Evolutionary conservation across 2,797 vertebrate species (phyloP), one percentile per base, ranked within the genome.

Genomic region (Onychomys torridus): DNA sequence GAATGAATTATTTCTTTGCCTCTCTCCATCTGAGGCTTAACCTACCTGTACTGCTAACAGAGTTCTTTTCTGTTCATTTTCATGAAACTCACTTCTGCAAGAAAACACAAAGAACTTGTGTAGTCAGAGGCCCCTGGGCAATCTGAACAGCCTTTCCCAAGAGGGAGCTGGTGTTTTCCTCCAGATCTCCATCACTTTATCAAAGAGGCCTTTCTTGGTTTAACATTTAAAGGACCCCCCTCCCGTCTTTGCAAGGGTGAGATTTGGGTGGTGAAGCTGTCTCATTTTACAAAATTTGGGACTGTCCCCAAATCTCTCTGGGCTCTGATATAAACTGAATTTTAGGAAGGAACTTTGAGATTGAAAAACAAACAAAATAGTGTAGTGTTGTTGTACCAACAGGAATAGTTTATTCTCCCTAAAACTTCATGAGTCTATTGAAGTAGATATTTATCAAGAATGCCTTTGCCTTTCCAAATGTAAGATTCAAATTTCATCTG

Each of bases 31-130:
- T 99, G 99, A 99, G 98, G 98, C 99, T 99, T 99, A 99, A 98
- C 99, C 99, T 99, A 99, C 99, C 99, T 99, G 99, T 40, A 99
- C 99, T 99, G 99, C 99, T 98, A 99, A 99, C 98, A 99, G 99
- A 99, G 99, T 99, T 99, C 99, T 99, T 99, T 99, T 99, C 99
- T 99, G 99, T 98, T 97, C 99, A 99, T 99, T 99, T 99, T 99
- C 99, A 99, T 99, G 99, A 99, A 99, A 99, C 97, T 99, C 99
- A 97, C 99, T 99, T 99, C 99, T 99, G 98, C 97, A 98, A 99
- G 98, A 97, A 98, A 99, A 99, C 98, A 99, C 99, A 99, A 99
- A 98, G 98, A 99, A 99, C 97, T 98, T 99, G 99, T 99, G 98
- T 99, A 98, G 99, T 98, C 98, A 98, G 98, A 99, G 97, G 98